Conservation (phyloP, 1,140 invertebrate species). For the Trichonephila inaurata region DNA sequence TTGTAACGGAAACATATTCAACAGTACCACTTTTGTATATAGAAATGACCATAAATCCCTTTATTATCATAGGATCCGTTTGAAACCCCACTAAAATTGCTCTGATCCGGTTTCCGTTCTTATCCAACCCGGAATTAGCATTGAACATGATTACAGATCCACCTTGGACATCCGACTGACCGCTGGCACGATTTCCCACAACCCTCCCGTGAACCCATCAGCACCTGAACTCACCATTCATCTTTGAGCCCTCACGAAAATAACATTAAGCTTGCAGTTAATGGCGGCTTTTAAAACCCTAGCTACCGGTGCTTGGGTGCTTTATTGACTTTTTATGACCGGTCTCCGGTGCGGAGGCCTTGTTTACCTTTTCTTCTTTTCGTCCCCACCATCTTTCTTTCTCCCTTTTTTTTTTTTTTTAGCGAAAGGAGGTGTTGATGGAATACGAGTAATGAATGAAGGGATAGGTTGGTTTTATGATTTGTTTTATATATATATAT, state of each 20-base stretch:
- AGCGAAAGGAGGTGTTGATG: slow-evolving; percentile 17
- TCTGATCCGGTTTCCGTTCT: too few relatives aligned
- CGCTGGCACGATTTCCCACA: not conserved
- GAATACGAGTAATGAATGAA: not conserved
- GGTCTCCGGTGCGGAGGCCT: not conserved
- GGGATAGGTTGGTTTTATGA: not conserved
- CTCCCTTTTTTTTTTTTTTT: not conserved
- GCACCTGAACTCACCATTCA: not conserved
- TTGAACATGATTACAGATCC: not conserved
- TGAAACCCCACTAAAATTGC: too few relatives aligned
- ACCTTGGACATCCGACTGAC: not conserved
- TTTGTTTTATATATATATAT: not conserved
- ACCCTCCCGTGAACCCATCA: not conserved
- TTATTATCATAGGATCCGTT: too few relatives aligned
- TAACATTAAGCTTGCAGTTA: not conserved
- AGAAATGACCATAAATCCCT: too few relatives aligned
- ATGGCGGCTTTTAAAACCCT: slow-evolving; percentile 19
- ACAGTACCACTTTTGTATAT: too few relatives aligned
- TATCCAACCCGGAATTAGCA: too few relatives aligned
- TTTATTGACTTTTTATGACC: slow-evolving; percentile 35
- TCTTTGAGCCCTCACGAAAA: not conserved
- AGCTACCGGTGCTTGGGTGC: not conserved
- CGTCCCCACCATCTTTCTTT: not conserved
- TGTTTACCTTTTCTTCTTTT: not conserved
- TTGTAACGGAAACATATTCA: too few relatives aligned